A percentile compares a stretch with the other conserved stretches of the same genome.
These are phyloP conservation scores for Ciona savignyi DNA, from an alignment of 23 tunicate species.

Conservation along the genomic window DNA sequence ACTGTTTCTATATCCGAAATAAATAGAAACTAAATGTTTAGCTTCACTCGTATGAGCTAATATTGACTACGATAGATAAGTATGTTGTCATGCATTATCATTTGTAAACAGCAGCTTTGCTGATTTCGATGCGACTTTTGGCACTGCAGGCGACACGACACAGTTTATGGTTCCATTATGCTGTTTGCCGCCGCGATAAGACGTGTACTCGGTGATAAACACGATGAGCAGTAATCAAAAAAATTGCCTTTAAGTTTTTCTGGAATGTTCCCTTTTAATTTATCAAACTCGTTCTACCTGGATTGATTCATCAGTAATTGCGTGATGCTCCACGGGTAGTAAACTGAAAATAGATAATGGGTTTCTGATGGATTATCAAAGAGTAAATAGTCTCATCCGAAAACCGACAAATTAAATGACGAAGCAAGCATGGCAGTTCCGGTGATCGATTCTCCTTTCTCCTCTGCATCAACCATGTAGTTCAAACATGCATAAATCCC, in stretches of 20 bases:
- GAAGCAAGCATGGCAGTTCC: too few species aligned
- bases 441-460: too few species aligned
- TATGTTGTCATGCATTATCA: not conserved
- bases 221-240: not conserved
- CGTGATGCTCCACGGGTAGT: too few species aligned
- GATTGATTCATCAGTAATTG: not conserved
- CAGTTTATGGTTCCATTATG: not conserved
- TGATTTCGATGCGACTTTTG: not conserved
- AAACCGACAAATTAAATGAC: too few species aligned
- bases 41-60: too few species aligned
- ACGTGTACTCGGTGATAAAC: not conserved
- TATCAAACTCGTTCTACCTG: not conserved
- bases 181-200: not conserved
- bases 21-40: conserved; percentile 3
- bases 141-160: not conserved
- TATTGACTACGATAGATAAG: not conserved
- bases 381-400: too few species aligned
- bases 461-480: too few species aligned
- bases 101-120: not conserved
- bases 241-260: too few species aligned
- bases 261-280: too few species aligned
- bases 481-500: not conserved
- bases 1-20: too few species aligned
- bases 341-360: too few species aligned
- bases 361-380: too few species aligned